Base-by-base conservation (phyloP, 2,797 vertebrate species). In the Pseudochirops cupreus region DNA sequence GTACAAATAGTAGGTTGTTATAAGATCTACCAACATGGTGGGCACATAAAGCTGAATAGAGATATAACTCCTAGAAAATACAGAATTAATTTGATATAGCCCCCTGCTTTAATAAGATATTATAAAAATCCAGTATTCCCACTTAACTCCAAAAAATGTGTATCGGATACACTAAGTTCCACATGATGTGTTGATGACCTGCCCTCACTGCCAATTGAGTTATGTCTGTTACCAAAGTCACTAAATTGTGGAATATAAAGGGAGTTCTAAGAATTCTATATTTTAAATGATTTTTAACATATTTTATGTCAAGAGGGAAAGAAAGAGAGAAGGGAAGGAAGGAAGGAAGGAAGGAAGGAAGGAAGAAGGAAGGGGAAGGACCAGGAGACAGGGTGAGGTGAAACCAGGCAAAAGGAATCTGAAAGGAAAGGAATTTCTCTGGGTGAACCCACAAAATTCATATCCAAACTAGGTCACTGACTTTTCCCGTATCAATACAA, bases 81-180 rank as follows among this genome's bases (percentile, higher is more conserved):
- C 1, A 0, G 14, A 53, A 91, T 46, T 95, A 94, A 89, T 55
- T 55, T 93, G n/a, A 56, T 96, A 46, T 96, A 4, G 11, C 31
- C 95, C 96, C 92, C 90, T 90, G 13, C 1, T 93, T 97, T 93
- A 93, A 33, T 14, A 59, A 39, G 10, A 9, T 46, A 87, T 46
- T 21, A 46, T 50, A 82, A 46, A 82, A 82, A 46, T 24, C n/a
- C 18, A 82, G 82, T 94, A 53, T 46, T 95, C 74, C 50, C 4
- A 91, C 10, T 95, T 95, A 95, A 58, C 31, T 92, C 93, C 93
- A 95, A 95, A 62, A n/a, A 95, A 93, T 92, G 5, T 62, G 39
- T 95, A 96, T 74, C 93, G 59, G 26, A 92, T 93, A 92, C 56
- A 90, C n/a, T 82, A 96, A 92, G 11, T 95, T 67, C 55, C 53